Conservation (phyloP, 2,797 vertebrate genomes). For the Ataeniobius toweri region DNA sequence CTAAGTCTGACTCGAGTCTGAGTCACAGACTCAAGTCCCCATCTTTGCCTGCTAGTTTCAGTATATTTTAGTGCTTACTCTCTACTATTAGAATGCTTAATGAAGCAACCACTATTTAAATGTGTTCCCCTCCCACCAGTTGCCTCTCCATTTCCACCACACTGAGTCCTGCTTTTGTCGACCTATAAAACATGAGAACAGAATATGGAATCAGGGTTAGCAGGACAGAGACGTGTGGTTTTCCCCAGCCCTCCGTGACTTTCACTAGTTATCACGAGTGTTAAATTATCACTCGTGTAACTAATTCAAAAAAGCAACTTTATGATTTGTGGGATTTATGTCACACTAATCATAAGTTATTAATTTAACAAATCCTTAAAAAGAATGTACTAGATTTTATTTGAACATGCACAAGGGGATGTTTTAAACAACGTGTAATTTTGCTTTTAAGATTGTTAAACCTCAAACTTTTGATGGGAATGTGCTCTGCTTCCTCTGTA, state of each 20-base stretch:
- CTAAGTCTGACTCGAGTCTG: no score
- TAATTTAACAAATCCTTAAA: not conserved
- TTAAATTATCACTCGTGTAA: not conserved
- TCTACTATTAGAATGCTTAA: not conserved
- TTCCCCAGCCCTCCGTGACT: conserved; percentile 38
- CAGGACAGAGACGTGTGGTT: conserved; percentile 56
- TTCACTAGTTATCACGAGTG: conserved; percentile 7
- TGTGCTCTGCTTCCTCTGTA: not conserved
- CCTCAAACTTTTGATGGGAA: not conserved
- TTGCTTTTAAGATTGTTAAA: not conserved
- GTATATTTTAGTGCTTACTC: not conserved
- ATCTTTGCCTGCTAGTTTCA: not conserved
- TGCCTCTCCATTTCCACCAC: conserved; percentile 12
- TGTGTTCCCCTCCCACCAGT: not conserved
- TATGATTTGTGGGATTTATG: not conserved
- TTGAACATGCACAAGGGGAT: not conserved
- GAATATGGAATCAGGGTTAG: conserved; percentile 40
- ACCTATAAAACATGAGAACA: conserved; percentile 30
- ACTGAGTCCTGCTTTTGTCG: not conserved
- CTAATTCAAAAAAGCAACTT: not conserved
- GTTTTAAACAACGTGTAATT: not conserved
- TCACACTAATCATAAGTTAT: not conserved
- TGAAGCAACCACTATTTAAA: not conserved
- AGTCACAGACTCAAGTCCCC: not conserved
- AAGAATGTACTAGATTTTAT: not conserved